Evolutionary conservation across 2,888 invertebrate species (phyloP).

Genomic region (Aproaerema taeniolella): DNA sequence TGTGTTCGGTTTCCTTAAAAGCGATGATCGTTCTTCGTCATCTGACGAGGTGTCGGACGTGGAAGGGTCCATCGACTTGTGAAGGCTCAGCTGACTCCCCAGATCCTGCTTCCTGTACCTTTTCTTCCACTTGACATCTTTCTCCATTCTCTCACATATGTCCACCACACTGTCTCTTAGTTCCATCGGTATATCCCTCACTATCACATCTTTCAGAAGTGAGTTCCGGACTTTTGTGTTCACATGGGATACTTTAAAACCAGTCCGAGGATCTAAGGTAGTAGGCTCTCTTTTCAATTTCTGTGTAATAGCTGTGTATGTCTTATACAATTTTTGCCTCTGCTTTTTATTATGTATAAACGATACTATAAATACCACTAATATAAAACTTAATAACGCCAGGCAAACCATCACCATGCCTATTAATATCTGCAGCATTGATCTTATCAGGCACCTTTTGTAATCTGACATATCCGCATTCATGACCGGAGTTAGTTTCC

Average conservation of each 20-base stretch:
- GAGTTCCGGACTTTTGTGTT: conserved; percentile 36
- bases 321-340: too few species aligned
- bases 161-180: conserved; percentile 42
- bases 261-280: too few species aligned
- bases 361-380: too few species aligned
- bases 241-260: conserved; percentile 17
- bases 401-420: too few species aligned
- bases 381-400: too few species aligned
- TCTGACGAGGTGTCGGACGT: conserved; percentile 8
- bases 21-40: background rate
- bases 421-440: conserved; percentile 25
- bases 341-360: too few species aligned
- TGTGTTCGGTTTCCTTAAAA: too few species aligned
- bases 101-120: conserved; percentile 37
- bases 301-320: too few species aligned
- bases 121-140: conserved; percentile 38
- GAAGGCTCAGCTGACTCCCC: conserved; percentile 30
- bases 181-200: conserved; percentile 48
- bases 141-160: conserved; percentile 43
- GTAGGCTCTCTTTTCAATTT: too few species aligned
- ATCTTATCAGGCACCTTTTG: conserved; percentile 9
- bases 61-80: conserved; percentile 9
- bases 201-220: conserved; percentile 49
- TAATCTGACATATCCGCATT: conserved; percentile 28
- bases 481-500: conserved; percentile 35